These are phyloP conservation scores for Peromyscus attwateri DNA, from an alignment of 2,797 vertebrate genomes.

Conservation along the genomic window DNA sequence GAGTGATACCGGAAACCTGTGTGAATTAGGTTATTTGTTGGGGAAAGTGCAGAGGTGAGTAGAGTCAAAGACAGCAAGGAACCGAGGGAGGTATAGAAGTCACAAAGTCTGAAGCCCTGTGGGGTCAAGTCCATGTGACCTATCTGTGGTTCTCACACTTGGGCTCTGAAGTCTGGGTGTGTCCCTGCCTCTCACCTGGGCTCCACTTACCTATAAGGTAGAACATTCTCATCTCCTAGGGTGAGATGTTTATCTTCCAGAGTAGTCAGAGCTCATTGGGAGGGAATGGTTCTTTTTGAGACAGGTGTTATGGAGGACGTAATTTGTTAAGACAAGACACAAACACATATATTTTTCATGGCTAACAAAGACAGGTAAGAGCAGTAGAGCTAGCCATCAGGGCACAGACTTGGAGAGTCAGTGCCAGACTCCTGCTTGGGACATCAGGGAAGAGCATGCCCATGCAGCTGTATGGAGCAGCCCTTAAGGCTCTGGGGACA, in stretches of 20 bases:
- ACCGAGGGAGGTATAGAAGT: background rate
- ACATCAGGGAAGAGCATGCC: background rate
- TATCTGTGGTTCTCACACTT: background rate
- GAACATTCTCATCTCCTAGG: background rate
- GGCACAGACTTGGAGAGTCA: background rate
- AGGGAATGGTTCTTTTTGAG: background rate
- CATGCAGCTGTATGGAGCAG: rapidly evolving
- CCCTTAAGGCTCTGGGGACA: background rate
- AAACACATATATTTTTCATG: background rate
- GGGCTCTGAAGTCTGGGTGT: background rate
- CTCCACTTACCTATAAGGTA: background rate
- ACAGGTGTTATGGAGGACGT: background rate
- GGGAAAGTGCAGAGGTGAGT: background rate
- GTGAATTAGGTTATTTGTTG: too few relatives aligned
- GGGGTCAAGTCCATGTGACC: background rate
- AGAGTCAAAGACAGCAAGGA: background rate
- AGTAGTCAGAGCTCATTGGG: background rate
- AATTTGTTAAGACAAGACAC: background rate
- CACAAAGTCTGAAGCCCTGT: background rate
- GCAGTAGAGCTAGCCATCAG: background rate
- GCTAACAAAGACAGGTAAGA: background rate
- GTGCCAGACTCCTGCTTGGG: background rate
- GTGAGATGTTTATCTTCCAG: background rate
- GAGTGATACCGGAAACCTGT: background rate
- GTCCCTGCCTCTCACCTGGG: background rate